phyloP scores from a whole-genome alignment of 1,140 invertebrate species.

The Ephestia elutella region DNA sequence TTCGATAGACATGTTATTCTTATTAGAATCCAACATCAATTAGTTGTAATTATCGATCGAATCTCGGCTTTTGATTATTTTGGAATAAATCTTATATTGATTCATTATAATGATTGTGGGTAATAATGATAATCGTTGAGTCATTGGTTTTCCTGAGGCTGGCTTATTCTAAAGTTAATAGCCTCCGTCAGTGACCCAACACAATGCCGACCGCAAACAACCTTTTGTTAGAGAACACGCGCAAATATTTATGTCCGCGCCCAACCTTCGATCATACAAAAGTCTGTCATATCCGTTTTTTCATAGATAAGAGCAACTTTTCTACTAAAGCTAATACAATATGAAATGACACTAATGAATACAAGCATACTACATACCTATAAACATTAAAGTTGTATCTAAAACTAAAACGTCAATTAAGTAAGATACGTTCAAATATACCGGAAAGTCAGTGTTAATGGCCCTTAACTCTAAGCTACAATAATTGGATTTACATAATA shows the following conservation, averaged over 20 bases:
- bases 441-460: neutral
- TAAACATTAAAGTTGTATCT: no score
- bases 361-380: no score
- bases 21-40: conserved; percentile 8
- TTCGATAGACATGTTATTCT: conserved; percentile 6
- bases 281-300: neutral
- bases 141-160: neutral
- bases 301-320: no score
- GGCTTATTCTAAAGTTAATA: neutral
- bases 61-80: conserved; percentile 1
- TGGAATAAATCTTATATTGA: neutral
- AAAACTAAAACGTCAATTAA: neutral
- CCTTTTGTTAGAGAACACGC: neutral
- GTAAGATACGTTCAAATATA: neutral
- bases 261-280: neutral
- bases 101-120: neutral
- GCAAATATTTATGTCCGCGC: conserved; percentile 1
- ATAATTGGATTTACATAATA: conserved; percentile 1
- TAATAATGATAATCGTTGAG: neutral
- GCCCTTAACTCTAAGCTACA: neutral
- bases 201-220: neutral
- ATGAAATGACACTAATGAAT: neutral
- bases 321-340: no score
- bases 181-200: neutral
- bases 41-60: conserved; percentile 5